Percentiles rank a stretch among this genome's conserved stretches.
Conservation (phyloP, 2,113 vertebrate genomes). For the Greenwoodochromis staneri region DNA sequence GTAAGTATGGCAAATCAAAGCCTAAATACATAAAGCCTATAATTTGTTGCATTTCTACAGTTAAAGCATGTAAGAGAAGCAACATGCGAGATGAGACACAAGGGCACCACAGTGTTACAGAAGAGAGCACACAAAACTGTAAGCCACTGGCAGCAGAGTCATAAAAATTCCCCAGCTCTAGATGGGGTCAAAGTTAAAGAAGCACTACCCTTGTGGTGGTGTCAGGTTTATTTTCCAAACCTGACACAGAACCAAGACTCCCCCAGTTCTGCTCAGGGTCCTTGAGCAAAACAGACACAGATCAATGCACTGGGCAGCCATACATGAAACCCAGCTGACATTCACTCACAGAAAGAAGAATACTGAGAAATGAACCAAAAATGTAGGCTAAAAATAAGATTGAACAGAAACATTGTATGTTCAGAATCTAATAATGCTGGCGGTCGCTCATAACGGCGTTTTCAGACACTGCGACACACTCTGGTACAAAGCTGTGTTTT, state of each 20-base stretch:
- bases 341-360: neutral
- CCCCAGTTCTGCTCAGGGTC: constrained; percentile 53
- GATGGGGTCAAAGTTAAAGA: constrained; percentile 30
- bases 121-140: neutral
- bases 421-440: neutral
- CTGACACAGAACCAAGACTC: constrained; percentile 46
- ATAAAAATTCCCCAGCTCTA: neutral
- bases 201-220: constrained; percentile 51
- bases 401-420: neutral
- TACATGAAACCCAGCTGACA: neutral
- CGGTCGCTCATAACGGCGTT: neutral
- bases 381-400: neutral
- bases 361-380: neutral
- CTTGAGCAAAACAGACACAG: constrained; percentile 68
- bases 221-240: constrained; percentile 63
- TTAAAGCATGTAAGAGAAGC: neutral
- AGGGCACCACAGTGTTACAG: neutral
- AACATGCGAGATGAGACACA: neutral
- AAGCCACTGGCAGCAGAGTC: neutral
- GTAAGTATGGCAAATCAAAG: neutral
- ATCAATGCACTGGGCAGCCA: constrained; percentile 37
- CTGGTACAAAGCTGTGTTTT: neutral
- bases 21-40: neutral
- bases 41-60: neutral
- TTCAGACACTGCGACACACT: neutral